These are phyloP conservation scores for Pterophyllum scalare DNA, from an alignment of 2,113 vertebrate genomes.

Conservation along the genomic window DNA sequence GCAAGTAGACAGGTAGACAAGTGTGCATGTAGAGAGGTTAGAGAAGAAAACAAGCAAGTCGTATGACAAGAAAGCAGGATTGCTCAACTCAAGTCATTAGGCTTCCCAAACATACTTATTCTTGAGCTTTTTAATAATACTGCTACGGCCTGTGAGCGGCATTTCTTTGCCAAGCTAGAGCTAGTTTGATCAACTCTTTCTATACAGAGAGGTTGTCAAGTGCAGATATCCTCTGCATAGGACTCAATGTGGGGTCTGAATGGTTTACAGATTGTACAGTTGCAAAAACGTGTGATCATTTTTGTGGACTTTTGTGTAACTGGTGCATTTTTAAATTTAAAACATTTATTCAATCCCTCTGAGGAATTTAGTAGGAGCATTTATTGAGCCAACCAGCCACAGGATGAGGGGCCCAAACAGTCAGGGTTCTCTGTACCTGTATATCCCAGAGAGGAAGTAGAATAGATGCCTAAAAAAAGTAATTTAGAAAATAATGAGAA, in stretches of 20 bases:
- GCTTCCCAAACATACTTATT: background rate
- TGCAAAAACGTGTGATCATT: background rate
- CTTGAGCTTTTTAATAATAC: background rate
- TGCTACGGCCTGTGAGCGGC: background rate
- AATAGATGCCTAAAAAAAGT: background rate
- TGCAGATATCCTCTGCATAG: background rate
- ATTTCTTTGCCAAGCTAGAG: background rate
- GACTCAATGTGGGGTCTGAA: background rate
- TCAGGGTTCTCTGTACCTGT: background rate
- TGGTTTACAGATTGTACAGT: background rate
- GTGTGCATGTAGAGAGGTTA: background rate
- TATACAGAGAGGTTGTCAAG: too few relatives aligned
- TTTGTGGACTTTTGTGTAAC: background rate
- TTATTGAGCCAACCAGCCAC: background rate
- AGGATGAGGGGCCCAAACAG: background rate
- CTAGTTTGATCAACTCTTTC: background rate
- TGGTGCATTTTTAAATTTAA: too few relatives aligned
- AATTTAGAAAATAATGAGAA: background rate
- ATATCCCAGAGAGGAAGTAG: background rate
- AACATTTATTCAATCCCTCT: background rate
- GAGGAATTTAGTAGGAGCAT: background rate
- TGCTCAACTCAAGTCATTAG: background rate
- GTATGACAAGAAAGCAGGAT: background rate
- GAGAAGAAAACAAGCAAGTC: background rate
- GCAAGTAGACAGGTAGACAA: constrained; percentile 17